Base-by-base conservation (phyloP, 1,140 invertebrate species). In the Drosophila grimshawi region DNA sequence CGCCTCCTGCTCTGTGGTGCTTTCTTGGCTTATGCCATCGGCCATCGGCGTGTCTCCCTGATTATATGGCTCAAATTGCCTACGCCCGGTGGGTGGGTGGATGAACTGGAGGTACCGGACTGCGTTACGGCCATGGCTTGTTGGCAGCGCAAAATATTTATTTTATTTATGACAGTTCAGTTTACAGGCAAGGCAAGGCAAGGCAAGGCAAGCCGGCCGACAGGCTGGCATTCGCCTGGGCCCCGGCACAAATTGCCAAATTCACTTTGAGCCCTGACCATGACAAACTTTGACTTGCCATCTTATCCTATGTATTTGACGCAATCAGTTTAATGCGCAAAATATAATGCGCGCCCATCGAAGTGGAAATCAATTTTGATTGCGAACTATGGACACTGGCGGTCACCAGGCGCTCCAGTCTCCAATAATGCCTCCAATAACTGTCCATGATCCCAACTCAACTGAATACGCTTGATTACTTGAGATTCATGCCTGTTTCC, bases 91-190 rank as follows among this genome's bases (percentile, higher is more conserved):
- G 6, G 59, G 27, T 48, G 59, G 35, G 27, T 27, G 35, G 33
- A 8, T 8, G 19, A 19, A 19, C 5, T 5, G 29, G 27, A 19
- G 33, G 19, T 30, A 10, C 7, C 11, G 11, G 37, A 4, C 30
- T 32, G 7, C 6, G 6, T 35, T 37, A 19, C 19, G 59, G 60
- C 41, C 53, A 64, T 32, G 63, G 52, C 68, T 71, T 53, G 52
- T 69, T 69, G 67, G 53, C 64, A 35, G 59, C 53, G 59, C 45
- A 60, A 74, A 74, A 78, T 78, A 78, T 78, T 78, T 78, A 74
- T 69, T 78, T 78, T 78, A 78, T 78, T 78, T 78, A 78, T 74
- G 75, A 78, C 64, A 78, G 71, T 64, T 69, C 71, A 74, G 63
- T 74, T 73, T 73, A 63, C 51, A 73, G 74, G 41, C 74, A 30